Conservation (phyloP, 2,113 vertebrate genomes). For the Hemicordylus capensis region DNA sequence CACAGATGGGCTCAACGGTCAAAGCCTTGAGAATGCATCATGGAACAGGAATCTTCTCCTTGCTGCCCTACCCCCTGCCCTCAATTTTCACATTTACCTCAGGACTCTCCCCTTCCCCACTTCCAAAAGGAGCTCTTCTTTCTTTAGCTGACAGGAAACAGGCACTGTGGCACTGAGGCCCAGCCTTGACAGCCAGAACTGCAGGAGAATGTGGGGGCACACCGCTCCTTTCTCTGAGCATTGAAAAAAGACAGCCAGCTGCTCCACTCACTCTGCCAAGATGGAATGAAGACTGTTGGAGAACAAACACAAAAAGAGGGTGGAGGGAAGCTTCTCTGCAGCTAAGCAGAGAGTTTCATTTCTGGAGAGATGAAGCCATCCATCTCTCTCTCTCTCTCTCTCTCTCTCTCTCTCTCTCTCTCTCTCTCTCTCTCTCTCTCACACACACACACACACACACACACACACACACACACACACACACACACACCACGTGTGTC, state of each 20-base stretch:
- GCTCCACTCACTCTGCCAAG: slow-evolving; percentile 7
- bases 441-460: too few relatives aligned
- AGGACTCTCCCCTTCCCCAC: not conserved
- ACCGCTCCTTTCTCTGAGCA: not conserved
- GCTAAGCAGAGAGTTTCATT: not conserved
- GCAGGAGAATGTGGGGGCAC: not conserved
- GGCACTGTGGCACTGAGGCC: not conserved
- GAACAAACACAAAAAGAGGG: not conserved
- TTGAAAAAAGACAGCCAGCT: slow-evolving; percentile 15
- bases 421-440: too few relatives aligned
- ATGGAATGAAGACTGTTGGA: not conserved
- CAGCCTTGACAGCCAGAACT: not conserved
- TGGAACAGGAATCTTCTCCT: not conserved
- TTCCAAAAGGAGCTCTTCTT: not conserved
- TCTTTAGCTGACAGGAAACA: not conserved
- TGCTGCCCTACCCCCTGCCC: not conserved
- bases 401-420: too few relatives aligned
- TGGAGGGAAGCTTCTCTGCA: not conserved
- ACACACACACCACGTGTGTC: not conserved
- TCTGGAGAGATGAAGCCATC: not conserved
- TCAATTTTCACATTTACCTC: not conserved
- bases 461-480: too few relatives aligned
- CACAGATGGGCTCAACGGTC: not conserved
- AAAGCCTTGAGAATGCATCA: not conserved
- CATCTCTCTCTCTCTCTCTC: too few relatives aligned